Percentiles rank a stretch among this genome's conserved stretches.
These are phyloP conservation scores for Channallabes apus DNA, from an alignment of 2,797 vertebrate genomes.

Conservation along the genomic window DNA sequence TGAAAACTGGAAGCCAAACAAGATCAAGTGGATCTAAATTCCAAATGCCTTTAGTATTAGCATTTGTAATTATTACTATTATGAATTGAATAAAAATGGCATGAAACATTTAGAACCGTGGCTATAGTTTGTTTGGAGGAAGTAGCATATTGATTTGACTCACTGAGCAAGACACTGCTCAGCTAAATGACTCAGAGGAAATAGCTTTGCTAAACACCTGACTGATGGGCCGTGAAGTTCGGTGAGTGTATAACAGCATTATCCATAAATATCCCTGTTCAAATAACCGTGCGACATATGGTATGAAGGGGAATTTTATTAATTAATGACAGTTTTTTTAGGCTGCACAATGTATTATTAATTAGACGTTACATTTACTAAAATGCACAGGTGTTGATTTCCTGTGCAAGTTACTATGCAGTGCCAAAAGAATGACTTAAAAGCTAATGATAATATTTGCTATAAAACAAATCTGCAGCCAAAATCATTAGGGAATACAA, in stretches of 20 bases:
- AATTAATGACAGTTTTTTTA: neutral
- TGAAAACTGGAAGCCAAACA: neutral
- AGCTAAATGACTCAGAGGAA: neutral
- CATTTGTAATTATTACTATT: neutral
- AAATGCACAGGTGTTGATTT: neutral
- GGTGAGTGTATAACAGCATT: neutral
- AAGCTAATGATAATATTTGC: neutral
- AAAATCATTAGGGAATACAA: neutral
- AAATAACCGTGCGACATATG: neutral
- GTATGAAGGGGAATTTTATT: neutral
- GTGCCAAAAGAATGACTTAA: neutral
- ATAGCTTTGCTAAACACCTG: neutral
- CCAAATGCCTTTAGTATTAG: neutral
- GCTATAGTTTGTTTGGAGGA: neutral
- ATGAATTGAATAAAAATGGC: neutral
- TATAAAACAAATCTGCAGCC: neutral
- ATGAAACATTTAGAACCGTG: neutral
- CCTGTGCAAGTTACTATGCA: neutral
- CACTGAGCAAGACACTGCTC: neutral
- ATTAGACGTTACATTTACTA: neutral
- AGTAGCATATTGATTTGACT: constrained; percentile 3
- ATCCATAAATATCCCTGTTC: neutral
- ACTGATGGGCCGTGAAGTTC: constrained; percentile 1
- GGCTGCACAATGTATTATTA: neutral
- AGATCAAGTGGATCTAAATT: neutral